Evolutionary conservation across 1,140 invertebrate species (phyloP).

Genomic region (Sycophila sp.): DNA sequence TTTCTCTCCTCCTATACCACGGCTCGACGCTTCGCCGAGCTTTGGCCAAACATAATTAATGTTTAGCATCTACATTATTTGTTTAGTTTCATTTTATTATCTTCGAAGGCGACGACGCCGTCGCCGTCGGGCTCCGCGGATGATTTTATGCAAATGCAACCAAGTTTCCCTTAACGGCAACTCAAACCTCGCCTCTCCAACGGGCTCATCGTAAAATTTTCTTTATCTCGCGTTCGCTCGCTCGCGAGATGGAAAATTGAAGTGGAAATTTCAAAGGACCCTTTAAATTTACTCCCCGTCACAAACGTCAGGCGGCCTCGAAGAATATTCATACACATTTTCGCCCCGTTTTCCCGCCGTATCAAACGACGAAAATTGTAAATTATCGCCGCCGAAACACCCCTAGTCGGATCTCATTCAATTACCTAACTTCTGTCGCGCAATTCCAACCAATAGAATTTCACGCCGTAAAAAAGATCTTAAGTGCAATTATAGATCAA

Average conservation of each 20-base stretch:
- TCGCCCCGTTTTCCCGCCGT: not conserved
- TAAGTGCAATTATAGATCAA: not conserved
- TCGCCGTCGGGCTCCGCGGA: conserved; percentile 34
- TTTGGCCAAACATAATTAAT: conserved; percentile 58
- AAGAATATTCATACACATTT: conserved; percentile 13
- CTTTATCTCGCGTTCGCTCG: conserved; percentile 28
- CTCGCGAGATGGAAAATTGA: conserved; percentile 18
- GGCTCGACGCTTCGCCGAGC: conserved; percentile 1
- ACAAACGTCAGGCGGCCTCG: not conserved
- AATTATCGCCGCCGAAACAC: conserved; percentile 12
- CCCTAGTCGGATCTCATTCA: too few relatives aligned
- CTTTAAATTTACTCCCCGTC: conserved; percentile 26
- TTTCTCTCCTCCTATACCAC: conserved; percentile 35
- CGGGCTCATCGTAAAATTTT: conserved; percentile 32
- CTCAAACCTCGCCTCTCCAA: conserved; percentile 11
- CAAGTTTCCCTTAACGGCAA: conserved; percentile 31
- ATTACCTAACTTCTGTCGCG: conserved; percentile 17
- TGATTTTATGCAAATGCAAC: conserved; percentile 63
- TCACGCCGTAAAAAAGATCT: not conserved
- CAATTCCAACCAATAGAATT: not conserved
- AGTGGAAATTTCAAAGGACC: conserved; percentile 35
- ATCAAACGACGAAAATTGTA: conserved; percentile 23
- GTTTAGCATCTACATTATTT: conserved; percentile 64
- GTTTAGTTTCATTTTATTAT: conserved; percentile 65
- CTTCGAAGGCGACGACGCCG: conserved; percentile 54